Conservation (phyloP, 2,888 invertebrate genomes). For the Trimorus sp. region DNA sequence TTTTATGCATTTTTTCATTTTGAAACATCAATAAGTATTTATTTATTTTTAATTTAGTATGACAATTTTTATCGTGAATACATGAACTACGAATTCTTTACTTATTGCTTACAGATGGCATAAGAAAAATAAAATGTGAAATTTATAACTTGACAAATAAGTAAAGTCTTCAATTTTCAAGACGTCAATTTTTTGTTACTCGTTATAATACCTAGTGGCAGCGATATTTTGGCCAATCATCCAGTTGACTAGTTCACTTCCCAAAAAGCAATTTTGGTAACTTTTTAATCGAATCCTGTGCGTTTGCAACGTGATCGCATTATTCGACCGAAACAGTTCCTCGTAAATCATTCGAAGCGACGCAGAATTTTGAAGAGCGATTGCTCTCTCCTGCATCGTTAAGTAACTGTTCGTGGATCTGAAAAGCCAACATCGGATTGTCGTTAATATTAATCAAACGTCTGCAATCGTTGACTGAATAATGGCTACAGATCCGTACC, state of each 20-base stretch:
- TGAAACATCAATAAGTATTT: too few relatives aligned
- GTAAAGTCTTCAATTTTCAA: too few relatives aligned
- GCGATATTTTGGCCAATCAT: slow-evolving; percentile 89
- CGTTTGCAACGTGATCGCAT: slow-evolving; percentile 84
- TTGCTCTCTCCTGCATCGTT: slow-evolving; percentile 83
- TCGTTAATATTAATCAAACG: neutral
- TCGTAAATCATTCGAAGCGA: slow-evolving; percentile 86
- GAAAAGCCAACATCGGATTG: neutral
- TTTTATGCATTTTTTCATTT: too few relatives aligned
- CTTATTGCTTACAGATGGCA: too few relatives aligned
- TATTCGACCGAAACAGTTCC: slow-evolving; percentile 83
- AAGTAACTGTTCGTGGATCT: slow-evolving; percentile 81
- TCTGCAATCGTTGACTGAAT: too few relatives aligned
- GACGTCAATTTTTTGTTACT: too few relatives aligned
- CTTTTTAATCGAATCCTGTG: slow-evolving; percentile 88
- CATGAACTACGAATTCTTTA: too few relatives aligned
- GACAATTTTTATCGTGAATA: too few relatives aligned
- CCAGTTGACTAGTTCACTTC: slow-evolving; percentile 92
- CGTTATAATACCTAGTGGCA: slow-evolving; percentile 85
- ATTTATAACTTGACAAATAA: neutral
- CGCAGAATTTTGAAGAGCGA: slow-evolving; percentile 83
- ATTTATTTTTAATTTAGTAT: too few relatives aligned
- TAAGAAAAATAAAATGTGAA: neutral
- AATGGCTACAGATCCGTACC: slow-evolving; percentile 74
- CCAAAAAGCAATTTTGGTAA: slow-evolving; percentile 89